Evolutionary conservation across 2,888 invertebrate species (phyloP), one percentile per base, ranked within the genome.

Genomic region (Hypomecis punctinalis): DNA sequence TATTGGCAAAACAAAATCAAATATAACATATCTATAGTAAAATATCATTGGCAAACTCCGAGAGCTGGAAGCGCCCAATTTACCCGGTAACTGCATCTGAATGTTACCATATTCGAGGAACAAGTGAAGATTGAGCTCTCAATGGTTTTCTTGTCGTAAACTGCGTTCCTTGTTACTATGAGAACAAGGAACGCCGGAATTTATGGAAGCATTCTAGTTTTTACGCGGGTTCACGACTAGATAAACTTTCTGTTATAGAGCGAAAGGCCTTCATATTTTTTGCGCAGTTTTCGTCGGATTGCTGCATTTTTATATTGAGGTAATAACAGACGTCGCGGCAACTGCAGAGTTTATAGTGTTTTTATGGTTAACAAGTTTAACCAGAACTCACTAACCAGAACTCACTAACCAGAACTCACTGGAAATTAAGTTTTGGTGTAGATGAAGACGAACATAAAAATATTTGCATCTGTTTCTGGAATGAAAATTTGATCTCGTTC

Each of bases 61-160:
- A 80, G 81, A 85, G 80, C 78, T 76, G 80, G 80, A 84, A 86
- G 82, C 84, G 82, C 82, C 89, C 89, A 91, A 91, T 91, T 90
- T 88, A 83, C 80, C 72, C 82, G 72, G 88, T 90, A 86, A 90
- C 88, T 88, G 90, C 90, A 90, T 81, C 87, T 82, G 81, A 89
- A 91, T 89, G 89, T 83, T 86, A 86, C 85, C 87, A 86, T 89
- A 90, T 84, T 82, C 83, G 79, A 76, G 85, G 80, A 85, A 85
- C 89, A 89, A 88, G 85, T 86, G 86, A 78, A 90, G 91, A 91
- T 91, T 91, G 91, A 89, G 86, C 82, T 84, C 82, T 79, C 82
- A 88, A 87, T 82, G 83, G 84, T 78, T 79, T 75, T 74, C 82
- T 75, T 78, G 80, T 85, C 88, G 85, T 90, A 89, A 90, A 90